Evolutionary conservation across 2,888 invertebrate species (phyloP), one percentile per base, ranked within the genome.

Genomic region (Tetragnatha montana): DNA sequence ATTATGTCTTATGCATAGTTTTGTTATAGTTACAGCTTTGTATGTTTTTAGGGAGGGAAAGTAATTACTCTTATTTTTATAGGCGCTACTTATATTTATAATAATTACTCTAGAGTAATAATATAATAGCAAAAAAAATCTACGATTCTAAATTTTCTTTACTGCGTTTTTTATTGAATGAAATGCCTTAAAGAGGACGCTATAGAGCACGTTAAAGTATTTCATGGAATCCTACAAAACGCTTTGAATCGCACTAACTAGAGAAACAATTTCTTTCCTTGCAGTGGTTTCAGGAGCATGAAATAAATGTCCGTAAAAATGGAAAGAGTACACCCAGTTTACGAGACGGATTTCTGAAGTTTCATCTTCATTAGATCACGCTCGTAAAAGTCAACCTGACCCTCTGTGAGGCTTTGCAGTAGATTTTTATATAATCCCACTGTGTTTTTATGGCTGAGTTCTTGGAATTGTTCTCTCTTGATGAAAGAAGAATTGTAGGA

Each of bases 301-400:
- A 60, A 8, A 17, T 17, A 60, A 60, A 60, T 17, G 60, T 60
- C 8, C 17, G 60, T 60, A 60, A 10, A 60, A 60, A 60, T 60
- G 60, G 12, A 12, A 60, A 60, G 60, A 17, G 60, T 60, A 10
- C 60, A 60, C 60, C 60, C 17, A 73, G 73, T 82, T 74, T 82
- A 82, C 51, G 74, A 22, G 50, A 17, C 8, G 22, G 74, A 74
- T 74, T 73, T 82, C 50, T 21, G 74, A 74, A 73, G 82, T 73
- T 73, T 19, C 73, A 74, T 82, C 74, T 71, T 82, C 60, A 82
- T 82, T 82, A 74, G 21, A 2, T 8, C 12, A 17, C 51, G 7
- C 82, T 60, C 74, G 51, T 73, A 82, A 82, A 82, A 14, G 73
- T 50, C 74, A 74, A 60, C 71, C 49, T 10, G 50, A 50, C 76